These are phyloP conservation scores for Gisinianus flammeolus DNA, from an alignment of 2,888 invertebrate species.

Conservation along the genomic window DNA sequence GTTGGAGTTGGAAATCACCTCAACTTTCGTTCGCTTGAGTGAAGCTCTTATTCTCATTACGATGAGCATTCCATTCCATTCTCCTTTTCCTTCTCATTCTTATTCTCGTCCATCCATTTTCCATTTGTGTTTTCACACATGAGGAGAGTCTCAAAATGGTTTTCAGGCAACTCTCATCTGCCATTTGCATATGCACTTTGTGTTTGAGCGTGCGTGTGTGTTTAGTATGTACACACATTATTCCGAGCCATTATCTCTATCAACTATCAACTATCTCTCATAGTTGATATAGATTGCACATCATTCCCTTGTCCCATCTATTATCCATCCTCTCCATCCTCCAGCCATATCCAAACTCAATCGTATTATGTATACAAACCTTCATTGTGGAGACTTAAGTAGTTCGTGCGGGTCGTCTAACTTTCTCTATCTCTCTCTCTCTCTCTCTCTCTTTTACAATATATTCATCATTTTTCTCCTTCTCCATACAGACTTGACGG, in stretches of 20 bases:
- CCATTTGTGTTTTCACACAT: background rate
- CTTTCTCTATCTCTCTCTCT: too few species aligned
- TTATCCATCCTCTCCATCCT: background rate
- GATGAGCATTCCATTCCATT: background rate
- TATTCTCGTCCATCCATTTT: background rate
- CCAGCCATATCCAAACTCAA: background rate
- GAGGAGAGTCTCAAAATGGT: conserved; percentile 15
- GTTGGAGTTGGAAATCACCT: conserved; percentile 9
- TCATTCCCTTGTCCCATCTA: conserved; percentile 5
- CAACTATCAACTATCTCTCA: background rate
- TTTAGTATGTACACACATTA: background rate
- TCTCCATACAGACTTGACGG: too few species aligned
- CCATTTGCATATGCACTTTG: conserved; percentile 28
- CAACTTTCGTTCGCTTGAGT: background rate
- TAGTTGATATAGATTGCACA: background rate
- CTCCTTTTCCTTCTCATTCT: too few species aligned
- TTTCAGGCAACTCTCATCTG: background rate
- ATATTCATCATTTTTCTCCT: too few species aligned
- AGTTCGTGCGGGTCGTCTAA: too few species aligned
- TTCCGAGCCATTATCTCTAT: conserved; percentile 26
- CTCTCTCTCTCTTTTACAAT: too few species aligned
- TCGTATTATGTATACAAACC: background rate
- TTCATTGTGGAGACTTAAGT: too few species aligned
- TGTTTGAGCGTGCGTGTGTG: conserved; percentile 9
- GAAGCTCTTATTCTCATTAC: conserved; percentile 23